A percentile compares a stretch with the other conserved stretches of the same genome.
Evolutionary conservation across 2,888 invertebrate species (phyloP).

Genomic region (Congeria kusceri): DNA sequence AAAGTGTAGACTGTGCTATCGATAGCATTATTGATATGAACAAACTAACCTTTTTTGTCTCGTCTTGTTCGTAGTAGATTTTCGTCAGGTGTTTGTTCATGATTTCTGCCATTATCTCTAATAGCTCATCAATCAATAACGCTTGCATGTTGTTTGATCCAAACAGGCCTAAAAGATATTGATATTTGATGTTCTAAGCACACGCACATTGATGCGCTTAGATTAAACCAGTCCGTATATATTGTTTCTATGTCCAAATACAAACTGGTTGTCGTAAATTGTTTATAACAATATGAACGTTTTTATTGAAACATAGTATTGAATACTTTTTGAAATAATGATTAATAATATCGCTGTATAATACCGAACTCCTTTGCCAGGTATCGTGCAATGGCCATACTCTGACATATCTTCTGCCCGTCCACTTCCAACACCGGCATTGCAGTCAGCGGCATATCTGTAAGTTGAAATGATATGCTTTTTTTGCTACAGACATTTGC

Average conservation of each 20-base stretch:
- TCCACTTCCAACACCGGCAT: constrained; percentile 68
- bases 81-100: constrained; percentile 29
- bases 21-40: too few species aligned
- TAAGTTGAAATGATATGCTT: too few species aligned
- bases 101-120: constrained; percentile 45
- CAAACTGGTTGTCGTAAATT: too few species aligned
- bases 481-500: too few species aligned
- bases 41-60: constrained; percentile 28
- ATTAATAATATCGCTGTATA: background rate
- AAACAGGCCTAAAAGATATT: constrained; percentile 44
- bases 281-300: too few species aligned
- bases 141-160: constrained; percentile 54
- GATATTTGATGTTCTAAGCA: too few species aligned
- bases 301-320: too few species aligned
- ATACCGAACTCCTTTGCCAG: constrained; percentile 66
- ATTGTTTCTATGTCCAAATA: too few species aligned
- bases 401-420: constrained; percentile 58
- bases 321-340: too few species aligned
- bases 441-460: constrained; percentile 56
- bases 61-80: constrained; percentile 48
- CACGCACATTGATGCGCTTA: too few species aligned
- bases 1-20: too few species aligned
- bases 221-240: too few species aligned
- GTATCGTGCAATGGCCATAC: constrained; percentile 66
- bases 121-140: constrained; percentile 52